Evolutionary conservation across 2,888 invertebrate genomes (phyloP).

Genomic region (Listrodromus nycthemerus): DNA sequence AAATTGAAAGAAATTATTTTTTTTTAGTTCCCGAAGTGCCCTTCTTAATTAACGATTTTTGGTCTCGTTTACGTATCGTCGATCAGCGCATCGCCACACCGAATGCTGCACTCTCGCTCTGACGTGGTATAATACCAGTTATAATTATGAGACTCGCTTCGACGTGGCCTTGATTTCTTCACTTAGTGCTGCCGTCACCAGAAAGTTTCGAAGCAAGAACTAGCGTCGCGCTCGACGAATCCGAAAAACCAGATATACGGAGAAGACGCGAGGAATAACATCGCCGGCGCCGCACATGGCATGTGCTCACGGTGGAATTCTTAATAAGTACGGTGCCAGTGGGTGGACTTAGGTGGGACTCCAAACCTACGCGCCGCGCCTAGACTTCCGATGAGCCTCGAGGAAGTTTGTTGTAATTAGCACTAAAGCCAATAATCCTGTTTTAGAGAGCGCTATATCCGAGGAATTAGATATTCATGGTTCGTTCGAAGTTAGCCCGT

Average conservation of each 20-base stretch:
- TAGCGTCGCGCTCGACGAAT: background rate
- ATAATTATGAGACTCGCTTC: constrained; percentile 16
- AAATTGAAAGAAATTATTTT: too few species aligned
- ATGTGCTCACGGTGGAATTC: constrained; percentile 44
- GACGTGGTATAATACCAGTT: background rate
- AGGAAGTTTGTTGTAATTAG: constrained; percentile 61
- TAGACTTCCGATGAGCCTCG: constrained; percentile 47
- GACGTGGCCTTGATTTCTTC: constrained; percentile 29
- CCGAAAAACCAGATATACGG: constrained; percentile 8
- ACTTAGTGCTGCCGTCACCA: constrained; percentile 10
- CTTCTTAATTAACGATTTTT: background rate
- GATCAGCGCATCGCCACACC: background rate
- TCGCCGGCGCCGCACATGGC: constrained; percentile 39
- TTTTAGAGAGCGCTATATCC: constrained; percentile 48
- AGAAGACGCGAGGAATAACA: constrained; percentile 32
- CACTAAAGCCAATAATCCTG: constrained; percentile 49
- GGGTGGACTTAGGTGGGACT: constrained; percentile 53
- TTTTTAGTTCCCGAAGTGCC: too few species aligned
- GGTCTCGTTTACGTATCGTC: background rate
- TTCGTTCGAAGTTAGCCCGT: constrained; percentile 14
- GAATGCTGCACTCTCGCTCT: background rate
- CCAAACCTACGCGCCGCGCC: constrained; percentile 50
- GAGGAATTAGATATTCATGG: background rate
- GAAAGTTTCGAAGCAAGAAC: background rate
- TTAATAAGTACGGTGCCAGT: constrained; percentile 54